Percentiles rank a stretch among this genome's conserved stretches.
These are phyloP conservation scores for silkworm (Bombyx mori) DNA, from an alignment of 1,140 invertebrate genomes.

Conservation along the genomic window DNA sequence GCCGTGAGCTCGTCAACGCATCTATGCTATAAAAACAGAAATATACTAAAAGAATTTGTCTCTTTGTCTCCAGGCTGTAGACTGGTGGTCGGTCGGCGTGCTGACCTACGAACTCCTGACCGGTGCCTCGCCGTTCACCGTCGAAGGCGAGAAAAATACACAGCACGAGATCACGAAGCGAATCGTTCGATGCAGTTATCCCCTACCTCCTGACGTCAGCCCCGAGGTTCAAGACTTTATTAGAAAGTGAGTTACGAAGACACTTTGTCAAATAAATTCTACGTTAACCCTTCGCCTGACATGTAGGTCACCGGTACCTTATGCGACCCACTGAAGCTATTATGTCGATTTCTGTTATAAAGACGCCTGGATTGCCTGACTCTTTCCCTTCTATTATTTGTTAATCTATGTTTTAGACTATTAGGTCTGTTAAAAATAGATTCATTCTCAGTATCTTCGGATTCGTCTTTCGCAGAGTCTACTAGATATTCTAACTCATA, in stretches of 20 bases:
- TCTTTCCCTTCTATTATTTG: too few species aligned
- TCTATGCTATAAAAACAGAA: neutral
- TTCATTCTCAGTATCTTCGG: too few species aligned
- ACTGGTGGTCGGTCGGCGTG: constrained; percentile 99
- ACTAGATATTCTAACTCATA: too few species aligned
- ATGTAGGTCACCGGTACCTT: too few species aligned
- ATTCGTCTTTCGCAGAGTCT: too few species aligned
- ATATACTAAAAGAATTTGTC: neutral
- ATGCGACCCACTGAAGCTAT: too few species aligned
- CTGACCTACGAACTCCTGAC: constrained; percentile 97
- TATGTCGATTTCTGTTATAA: too few species aligned
- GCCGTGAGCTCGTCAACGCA: neutral
- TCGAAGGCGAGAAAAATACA: constrained; percentile 92
- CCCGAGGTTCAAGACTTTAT: constrained; percentile 76
- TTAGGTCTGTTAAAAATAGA: too few species aligned
- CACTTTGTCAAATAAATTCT: neutral
- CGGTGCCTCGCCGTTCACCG: constrained; percentile 97
- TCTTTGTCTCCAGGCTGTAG: constrained; percentile 83
- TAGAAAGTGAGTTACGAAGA: constrained; percentile 44
- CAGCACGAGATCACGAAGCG: constrained; percentile 94
- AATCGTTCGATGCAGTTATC: constrained; percentile 89
- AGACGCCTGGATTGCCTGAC: too few species aligned
- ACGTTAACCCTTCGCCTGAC: too few species aligned
- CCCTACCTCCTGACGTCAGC: constrained; percentile 82
- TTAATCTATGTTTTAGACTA: too few species aligned